Percentiles rank a stretch among this genome's conserved stretches.
These are phyloP conservation scores for Aegotheles bennettii DNA, from an alignment of 2,113 vertebrate species.

Conservation along the genomic window DNA sequence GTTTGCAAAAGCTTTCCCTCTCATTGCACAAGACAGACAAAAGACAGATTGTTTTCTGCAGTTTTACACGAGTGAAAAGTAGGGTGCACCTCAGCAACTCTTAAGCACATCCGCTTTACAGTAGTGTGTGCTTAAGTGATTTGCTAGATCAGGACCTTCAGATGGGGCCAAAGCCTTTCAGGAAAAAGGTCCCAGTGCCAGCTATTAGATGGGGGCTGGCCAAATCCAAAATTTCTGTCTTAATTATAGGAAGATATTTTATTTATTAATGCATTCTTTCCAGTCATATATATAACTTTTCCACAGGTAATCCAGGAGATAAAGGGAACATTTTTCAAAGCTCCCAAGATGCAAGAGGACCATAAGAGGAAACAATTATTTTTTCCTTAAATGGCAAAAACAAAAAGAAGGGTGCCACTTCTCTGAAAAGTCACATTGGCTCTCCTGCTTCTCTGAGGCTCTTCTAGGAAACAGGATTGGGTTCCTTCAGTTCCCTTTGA, in stretches of 20 bases:
- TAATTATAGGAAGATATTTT: background rate
- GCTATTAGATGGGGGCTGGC: background rate
- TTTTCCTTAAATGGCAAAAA: slow-evolving; percentile 8
- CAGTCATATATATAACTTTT: background rate
- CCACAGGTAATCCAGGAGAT: background rate
- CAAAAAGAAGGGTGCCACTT: background rate
- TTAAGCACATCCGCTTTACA: background rate
- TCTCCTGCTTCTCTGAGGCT: background rate
- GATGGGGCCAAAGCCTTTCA: background rate
- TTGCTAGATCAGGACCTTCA: background rate
- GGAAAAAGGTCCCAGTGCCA: background rate
- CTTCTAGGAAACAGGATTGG: slow-evolving; percentile 36
- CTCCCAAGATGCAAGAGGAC: background rate
- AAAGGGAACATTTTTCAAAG: background rate
- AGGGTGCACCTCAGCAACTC: background rate
- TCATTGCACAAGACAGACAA: background rate
- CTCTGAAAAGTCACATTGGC: background rate
- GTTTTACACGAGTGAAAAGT: background rate
- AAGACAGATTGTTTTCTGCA: background rate
- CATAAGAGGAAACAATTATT: background rate
- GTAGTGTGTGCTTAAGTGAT: background rate
- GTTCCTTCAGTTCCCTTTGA: slow-evolving; percentile 21
- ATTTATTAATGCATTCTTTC: background rate
- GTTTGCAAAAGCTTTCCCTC: background rate
- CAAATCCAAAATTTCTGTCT: background rate